Conservation (phyloP, 2,888 invertebrate species). For the Apoderus coryli region DNA sequence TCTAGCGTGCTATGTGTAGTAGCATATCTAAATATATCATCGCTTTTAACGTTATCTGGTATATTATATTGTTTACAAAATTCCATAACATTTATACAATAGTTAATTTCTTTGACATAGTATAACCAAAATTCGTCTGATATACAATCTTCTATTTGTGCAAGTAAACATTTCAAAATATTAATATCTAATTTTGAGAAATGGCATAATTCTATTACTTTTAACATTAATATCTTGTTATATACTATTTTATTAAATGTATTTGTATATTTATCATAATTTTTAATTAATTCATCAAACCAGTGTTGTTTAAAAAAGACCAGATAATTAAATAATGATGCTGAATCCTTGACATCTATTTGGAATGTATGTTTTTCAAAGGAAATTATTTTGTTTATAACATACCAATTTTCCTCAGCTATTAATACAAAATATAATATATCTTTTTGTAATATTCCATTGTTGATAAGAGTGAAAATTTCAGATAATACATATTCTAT, state of each 20-base stretch:
- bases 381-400: conserved; percentile 19
- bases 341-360: conserved; percentile 22
- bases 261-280: conserved; percentile 15
- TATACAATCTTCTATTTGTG: conserved; percentile 2
- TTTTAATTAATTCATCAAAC: conserved; percentile 25
- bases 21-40: conserved; percentile 17
- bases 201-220: conserved; percentile 21
- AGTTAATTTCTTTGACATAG: conserved; percentile 23
- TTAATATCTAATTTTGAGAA: background rate
- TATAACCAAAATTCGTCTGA: conserved; percentile 24
- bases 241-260: conserved; percentile 17
- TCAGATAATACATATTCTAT: conserved; percentile 19
- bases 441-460: conserved; percentile 20
- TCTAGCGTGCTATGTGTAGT: conserved; percentile 19
- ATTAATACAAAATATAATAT: conserved; percentile 23
- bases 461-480: conserved; percentile 20
- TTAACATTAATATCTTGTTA: conserved; percentile 21
- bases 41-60: conserved; percentile 9
- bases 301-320: conserved; percentile 27
- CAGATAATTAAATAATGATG: conserved; percentile 25
- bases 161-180: background rate
- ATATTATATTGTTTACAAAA: conserved; percentile 23
- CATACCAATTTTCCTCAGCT: conserved; percentile 20
- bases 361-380: conserved; percentile 21
- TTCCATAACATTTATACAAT: conserved; percentile 20